Evolutionary conservation across 23 tunicate genomes (phyloP).

Genomic region (Ciona savignyi): DNA sequence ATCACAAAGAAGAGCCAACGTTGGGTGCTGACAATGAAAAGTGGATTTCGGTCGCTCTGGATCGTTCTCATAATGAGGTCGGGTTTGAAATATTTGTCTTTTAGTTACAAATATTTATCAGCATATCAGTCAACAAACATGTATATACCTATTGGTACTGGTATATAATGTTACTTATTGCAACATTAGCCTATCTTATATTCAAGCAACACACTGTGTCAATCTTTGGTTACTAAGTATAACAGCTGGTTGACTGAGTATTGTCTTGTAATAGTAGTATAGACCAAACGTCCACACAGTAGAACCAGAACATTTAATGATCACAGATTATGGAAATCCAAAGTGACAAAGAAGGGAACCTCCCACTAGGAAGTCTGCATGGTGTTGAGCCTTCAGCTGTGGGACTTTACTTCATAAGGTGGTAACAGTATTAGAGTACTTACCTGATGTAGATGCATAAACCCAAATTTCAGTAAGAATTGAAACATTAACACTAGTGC

Average conservation of each 20-base stretch:
- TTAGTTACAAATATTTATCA: not conserved
- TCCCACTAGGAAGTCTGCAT: slow-evolving; percentile 46
- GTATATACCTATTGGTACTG: too few species aligned
- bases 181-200: too few species aligned
- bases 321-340: slow-evolving; percentile 71
- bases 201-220: too few species aligned
- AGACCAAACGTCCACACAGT: too few species aligned
- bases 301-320: too few species aligned
- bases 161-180: too few species aligned
- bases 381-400: slow-evolving; percentile 58
- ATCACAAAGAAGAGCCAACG: slow-evolving; percentile 4
- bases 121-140: too few species aligned
- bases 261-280: too few species aligned
- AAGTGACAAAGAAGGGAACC: slow-evolving; percentile 77
- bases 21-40: slow-evolving; percentile 21
- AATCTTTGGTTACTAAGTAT: too few species aligned
- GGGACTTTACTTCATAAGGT: slow-evolving; percentile 61
- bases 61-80: slow-evolving; percentile 40
- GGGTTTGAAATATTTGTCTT: not conserved
- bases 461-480: too few species aligned
- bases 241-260: too few species aligned
- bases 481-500: not conserved
- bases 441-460: not conserved
- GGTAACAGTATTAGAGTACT: too few species aligned
- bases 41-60: slow-evolving; percentile 60